Evolutionary conservation across 2,113 vertebrate species (phyloP).

Genomic region (Oriolus oriolus): DNA sequence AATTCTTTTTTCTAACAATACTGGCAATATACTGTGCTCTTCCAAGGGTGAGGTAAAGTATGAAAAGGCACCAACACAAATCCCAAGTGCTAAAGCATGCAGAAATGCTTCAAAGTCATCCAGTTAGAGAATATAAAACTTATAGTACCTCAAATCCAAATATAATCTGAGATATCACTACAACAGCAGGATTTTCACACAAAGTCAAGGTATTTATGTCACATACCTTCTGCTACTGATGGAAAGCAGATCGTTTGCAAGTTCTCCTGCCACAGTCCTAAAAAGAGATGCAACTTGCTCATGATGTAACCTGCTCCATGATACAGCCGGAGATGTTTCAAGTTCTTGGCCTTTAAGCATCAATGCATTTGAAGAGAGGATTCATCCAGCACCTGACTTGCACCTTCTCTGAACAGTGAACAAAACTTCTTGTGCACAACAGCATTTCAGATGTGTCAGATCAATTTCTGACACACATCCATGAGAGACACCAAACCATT

Average conservation of each 20-base stretch:
- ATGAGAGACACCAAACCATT: neutral
- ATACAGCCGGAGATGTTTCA: neutral
- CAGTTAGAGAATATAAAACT: neutral
- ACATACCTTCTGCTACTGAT: neutral
- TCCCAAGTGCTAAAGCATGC: neutral
- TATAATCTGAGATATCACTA: neutral
- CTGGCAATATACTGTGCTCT: neutral
- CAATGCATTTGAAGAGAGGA: neutral
- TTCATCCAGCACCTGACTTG: neutral
- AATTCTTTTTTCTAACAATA: neutral
- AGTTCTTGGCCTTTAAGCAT: neutral
- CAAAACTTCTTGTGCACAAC: neutral
- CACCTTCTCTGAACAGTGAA: neutral
- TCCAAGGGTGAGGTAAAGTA: neutral
- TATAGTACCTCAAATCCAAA: neutral
- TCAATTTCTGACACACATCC: neutral
- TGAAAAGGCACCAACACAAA: neutral
- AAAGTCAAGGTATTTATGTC: neutral
- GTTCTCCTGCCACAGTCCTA: neutral
- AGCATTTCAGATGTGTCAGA: neutral
- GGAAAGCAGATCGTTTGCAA: neutral
- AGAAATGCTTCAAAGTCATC: neutral
- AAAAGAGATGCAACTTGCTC: neutral
- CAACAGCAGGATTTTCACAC: neutral
- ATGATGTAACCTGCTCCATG: neutral